These are phyloP conservation scores for Lumbricus terrestris DNA, from an alignment of 2,888 invertebrate genomes.

Conservation along the genomic window DNA sequence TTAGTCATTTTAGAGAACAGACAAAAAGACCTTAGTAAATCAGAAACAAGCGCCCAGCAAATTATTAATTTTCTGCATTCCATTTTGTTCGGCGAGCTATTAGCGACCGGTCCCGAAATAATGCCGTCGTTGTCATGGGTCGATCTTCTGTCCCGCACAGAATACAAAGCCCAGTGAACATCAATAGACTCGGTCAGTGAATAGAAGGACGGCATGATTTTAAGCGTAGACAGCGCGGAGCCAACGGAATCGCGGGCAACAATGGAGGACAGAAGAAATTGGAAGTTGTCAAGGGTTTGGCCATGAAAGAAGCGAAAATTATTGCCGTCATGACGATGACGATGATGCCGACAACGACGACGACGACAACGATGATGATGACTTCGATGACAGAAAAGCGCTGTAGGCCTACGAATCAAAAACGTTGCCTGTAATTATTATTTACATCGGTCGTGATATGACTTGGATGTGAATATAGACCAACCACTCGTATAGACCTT, in stretches of 20 bases:
- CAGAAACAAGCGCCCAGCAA: background rate
- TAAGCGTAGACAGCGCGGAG: background rate
- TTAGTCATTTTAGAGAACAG: background rate
- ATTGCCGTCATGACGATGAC: constrained; percentile 14
- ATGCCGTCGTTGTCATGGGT: background rate
- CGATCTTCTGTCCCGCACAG: background rate
- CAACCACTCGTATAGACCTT: background rate
- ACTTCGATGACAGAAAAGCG: background rate
- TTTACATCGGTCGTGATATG: too few relatives aligned
- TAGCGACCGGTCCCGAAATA: background rate
- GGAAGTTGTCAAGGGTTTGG: background rate
- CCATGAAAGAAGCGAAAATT: background rate
- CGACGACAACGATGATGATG: background rate
- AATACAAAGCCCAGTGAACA: background rate
- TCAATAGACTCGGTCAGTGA: background rate
- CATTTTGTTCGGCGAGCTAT: background rate
- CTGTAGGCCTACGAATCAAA: too few relatives aligned
- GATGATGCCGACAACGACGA: constrained; percentile 12
- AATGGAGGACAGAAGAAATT: background rate
- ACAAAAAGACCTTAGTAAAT: background rate
- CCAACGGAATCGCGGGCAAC: background rate
- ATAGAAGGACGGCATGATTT: background rate
- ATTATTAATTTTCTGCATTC: background rate
- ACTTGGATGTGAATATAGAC: too few relatives aligned
- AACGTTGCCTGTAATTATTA: too few relatives aligned